phyloP scores from a whole-genome alignment of 2,888 invertebrate genomes.

The Philonicus albiceps region DNA sequence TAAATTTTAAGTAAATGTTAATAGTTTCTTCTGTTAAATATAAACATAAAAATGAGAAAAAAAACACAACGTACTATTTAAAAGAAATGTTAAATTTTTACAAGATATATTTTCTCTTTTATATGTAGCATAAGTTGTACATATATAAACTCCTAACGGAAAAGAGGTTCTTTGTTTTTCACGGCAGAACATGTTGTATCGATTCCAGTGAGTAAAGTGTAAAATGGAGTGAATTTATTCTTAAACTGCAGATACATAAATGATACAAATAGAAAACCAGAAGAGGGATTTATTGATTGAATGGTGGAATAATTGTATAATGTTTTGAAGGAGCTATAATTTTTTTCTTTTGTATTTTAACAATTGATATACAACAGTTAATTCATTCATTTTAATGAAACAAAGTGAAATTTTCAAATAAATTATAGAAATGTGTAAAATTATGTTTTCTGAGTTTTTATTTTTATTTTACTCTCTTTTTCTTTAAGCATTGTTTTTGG shows the following conservation, averaged over 20 bases:
- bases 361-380: slow-evolving; percentile 2
- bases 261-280: neutral
- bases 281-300: neutral
- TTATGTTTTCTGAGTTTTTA: neutral
- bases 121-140: slow-evolving; percentile 1
- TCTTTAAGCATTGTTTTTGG: neutral
- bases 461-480: neutral
- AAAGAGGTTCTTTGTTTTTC: neutral
- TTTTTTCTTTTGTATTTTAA: slow-evolving; percentile 16
- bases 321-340: neutral
- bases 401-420: slow-evolving; percentile 9
- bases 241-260: neutral
- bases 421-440: slow-evolving; percentile 26
- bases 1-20: slow-evolving; percentile 16
- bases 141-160: slow-evolving; percentile 10
- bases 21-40: slow-evolving; percentile 24
- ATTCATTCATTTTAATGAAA: slow-evolving; percentile 23
- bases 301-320: neutral
- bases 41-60: slow-evolving; percentile 3
- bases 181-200: neutral
- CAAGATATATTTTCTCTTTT: slow-evolving; percentile 21
- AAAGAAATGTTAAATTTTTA: slow-evolving; percentile 11
- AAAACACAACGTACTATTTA: neutral
- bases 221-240: slow-evolving; percentile 20
- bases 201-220: slow-evolving; percentile 24